Conservation (phyloP, 2,888 invertebrate species). For the Drosophila rellima region DNA sequence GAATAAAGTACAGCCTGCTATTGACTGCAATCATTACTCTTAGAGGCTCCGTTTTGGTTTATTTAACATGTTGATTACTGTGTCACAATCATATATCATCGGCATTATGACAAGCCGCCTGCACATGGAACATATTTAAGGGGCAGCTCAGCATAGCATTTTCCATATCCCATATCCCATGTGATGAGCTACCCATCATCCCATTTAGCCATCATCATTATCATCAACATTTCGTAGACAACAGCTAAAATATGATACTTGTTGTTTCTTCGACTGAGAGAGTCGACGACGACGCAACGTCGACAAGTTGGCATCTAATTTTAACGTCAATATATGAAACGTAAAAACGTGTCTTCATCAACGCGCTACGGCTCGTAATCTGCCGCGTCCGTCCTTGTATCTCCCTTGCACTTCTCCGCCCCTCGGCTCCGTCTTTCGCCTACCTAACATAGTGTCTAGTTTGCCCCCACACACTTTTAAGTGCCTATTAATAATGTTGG, state of each 20-base stretch:
- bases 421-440: not conserved
- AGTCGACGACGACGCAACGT: slow-evolving; percentile 45
- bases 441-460: slow-evolving; percentile 35
- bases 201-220: slow-evolving; percentile 38
- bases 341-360: slow-evolving; percentile 80
- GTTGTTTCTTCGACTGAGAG: slow-evolving; percentile 55
- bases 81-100: slow-evolving; percentile 72
- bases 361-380: slow-evolving; percentile 63
- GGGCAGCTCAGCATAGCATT: slow-evolving; percentile 32
- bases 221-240: slow-evolving; percentile 53
- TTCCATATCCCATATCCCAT: slow-evolving; percentile 3
- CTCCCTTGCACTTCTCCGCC: not conserved
- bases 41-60: slow-evolving; percentile 27
- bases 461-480: slow-evolving; percentile 58
- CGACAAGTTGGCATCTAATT: slow-evolving; percentile 79
- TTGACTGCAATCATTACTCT: slow-evolving; percentile 5
- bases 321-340: slow-evolving; percentile 79
- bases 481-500: slow-evolving; percentile 78
- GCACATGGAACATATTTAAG: slow-evolving; percentile 16
- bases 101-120: slow-evolving; percentile 59
- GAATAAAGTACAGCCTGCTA: slow-evolving; percentile 27
- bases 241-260: slow-evolving; percentile 74
- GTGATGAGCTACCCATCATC: slow-evolving; percentile 25
- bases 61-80: slow-evolving; percentile 69
- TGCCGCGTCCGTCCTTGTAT: slow-evolving; percentile 26